Base-by-base conservation (phyloP, 2,888 invertebrate species). In the Agrochola litura region DNA sequence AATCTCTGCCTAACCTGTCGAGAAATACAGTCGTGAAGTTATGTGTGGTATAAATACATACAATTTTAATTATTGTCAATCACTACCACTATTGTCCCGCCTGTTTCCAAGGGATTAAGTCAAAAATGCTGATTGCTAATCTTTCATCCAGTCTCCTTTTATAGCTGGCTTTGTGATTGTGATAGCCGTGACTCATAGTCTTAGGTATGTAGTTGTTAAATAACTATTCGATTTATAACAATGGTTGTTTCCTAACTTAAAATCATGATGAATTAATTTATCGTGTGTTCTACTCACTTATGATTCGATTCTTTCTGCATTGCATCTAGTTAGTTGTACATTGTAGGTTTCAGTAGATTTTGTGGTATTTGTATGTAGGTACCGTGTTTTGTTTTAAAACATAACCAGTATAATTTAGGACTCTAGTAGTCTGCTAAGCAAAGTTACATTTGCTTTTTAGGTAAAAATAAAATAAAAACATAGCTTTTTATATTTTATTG, bases 401-500 rank as follows among this genome's bases (percentile, higher is more conserved):
- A 37, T 16, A 56, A 16, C 6, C 43, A 43, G 54, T 37, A 37
- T 25, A 30, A 43, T n/a, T 25, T 25, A 25, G 14, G 5, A 70
- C 16, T 74, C 22, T 16, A 49, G 22, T 30, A 49, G 19, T 56
- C 66, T 22, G 10, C 19, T 74, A 12, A n/a, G 56, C 14, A 41
- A 43, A 68, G 14, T 61, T 8, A 63, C 6, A 71, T 56, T 56
- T 14, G 14, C 9, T 49, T 58, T 56, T 73, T 52, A 60, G 80
- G 85, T 74, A 63, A 52, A 80, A 88, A 89, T 76, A 85, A 91
- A 92, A 91, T 88, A 89, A 92, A 90, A 91, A 90, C 77, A 67
- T 76, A 75, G 89, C 91, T 91, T 94, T 93, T 93, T 90, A 91
- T 90, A 88, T 93, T 96, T 96, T 96, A 96, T 96, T 96, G 95